Evolutionary conservation across 2,113 vertebrate species (phyloP).

Genomic region (Octodon degus): DNA sequence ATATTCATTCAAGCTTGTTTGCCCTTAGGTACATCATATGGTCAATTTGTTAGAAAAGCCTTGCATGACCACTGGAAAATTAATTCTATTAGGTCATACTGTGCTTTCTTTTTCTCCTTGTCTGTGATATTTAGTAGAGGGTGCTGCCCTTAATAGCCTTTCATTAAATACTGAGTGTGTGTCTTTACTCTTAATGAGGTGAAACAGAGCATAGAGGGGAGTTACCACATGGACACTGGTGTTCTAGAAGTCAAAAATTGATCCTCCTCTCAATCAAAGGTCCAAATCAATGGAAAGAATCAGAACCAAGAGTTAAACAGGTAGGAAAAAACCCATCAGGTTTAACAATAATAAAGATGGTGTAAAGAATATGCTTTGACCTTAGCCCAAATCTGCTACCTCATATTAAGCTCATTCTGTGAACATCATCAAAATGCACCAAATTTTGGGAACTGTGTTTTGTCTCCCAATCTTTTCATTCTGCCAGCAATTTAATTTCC

Average conservation of each 20-base stretch:
- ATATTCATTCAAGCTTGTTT: conserved; percentile 21
- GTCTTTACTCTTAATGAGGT: background rate
- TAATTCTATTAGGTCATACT: background rate
- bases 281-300: background rate
- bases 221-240: background rate
- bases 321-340: background rate
- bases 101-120: background rate
- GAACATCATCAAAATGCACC: background rate
- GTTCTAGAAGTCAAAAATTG: background rate
- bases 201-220: accelerated
- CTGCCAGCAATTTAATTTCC: background rate
- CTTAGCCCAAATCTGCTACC: background rate
- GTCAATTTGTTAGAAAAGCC: background rate
- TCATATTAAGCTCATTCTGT: background rate
- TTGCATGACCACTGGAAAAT: background rate
- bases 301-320: background rate
- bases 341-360: background rate
- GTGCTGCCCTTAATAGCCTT: background rate
- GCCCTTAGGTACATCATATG: background rate
- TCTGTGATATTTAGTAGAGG: background rate
- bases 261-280: background rate
- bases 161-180: background rate
- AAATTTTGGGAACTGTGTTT: accelerated
- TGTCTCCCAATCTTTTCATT: background rate
- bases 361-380: background rate